A percentile compares a stretch with the other conserved stretches of the same genome.
phyloP scores from a whole-genome alignment of 2,113 vertebrate species.

The Andinoacara biseriatus region DNA sequence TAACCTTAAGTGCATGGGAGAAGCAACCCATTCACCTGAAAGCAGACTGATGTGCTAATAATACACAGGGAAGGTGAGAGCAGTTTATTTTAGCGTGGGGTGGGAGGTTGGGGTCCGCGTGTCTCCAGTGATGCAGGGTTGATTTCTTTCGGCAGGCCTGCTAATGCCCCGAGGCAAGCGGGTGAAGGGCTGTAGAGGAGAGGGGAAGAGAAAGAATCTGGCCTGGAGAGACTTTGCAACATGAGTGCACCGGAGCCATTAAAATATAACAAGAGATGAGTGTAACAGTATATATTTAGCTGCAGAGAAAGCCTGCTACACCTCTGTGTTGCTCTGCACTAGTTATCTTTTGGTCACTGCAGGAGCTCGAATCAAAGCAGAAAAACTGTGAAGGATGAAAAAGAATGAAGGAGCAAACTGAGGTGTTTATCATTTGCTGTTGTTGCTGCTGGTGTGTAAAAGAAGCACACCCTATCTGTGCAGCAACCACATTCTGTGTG shows the following conservation, averaged over 20 bases:
- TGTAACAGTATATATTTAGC: conserved; percentile 69
- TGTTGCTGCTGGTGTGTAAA: conserved; percentile 41
- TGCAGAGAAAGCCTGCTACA: conserved; percentile 20
- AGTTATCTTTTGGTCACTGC: conserved; percentile 49
- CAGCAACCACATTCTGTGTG: conserved; percentile 28
- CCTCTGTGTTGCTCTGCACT: neutral
- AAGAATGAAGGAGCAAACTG: conserved; percentile 19
- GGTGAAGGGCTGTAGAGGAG: conserved; percentile 64
- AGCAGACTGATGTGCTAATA: conserved; percentile 55
- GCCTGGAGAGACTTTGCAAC: conserved; percentile 67
- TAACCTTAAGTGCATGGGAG: conserved; percentile 4
- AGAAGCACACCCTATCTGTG: conserved; percentile 33
- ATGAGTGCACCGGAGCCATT: conserved; percentile 64
- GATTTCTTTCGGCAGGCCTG: conserved; percentile 80
- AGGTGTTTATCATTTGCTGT: conserved; percentile 47
- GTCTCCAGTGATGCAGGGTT: conserved; percentile 76
- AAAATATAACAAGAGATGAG: conserved; percentile 70
- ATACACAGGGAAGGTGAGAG: conserved; percentile 64
- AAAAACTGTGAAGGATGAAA: conserved; percentile 34
- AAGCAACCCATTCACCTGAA: conserved; percentile 56
- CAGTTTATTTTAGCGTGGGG: conserved; percentile 70
- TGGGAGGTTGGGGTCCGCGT: conserved; percentile 33
- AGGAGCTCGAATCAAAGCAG: conserved; percentile 58
- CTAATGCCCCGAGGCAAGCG: conserved; percentile 69
- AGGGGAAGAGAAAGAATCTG: conserved; percentile 60